These are phyloP conservation scores for Drosophila subpulchrella DNA, from an alignment of 1,140 invertebrate species.

Conservation along the genomic window DNA sequence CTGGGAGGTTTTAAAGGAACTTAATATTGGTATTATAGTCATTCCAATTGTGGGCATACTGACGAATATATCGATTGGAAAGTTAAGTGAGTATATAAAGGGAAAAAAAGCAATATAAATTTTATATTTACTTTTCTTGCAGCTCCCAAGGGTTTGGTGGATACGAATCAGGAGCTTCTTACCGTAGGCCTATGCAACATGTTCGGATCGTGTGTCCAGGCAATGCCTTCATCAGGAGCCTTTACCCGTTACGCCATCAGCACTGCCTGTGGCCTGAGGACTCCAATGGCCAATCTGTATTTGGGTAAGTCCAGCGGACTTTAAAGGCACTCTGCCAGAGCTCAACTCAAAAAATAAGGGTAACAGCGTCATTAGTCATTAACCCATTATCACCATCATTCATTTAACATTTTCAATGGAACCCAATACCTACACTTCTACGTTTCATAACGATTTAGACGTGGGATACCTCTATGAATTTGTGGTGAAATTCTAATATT, in stretches of 20 bases:
- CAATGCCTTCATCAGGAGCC: constrained; percentile 92
- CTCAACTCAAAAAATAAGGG: background rate
- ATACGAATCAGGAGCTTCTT: constrained; percentile 90
- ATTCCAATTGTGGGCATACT: constrained; percentile 92
- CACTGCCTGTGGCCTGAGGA: constrained; percentile 90
- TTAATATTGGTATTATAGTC: constrained; percentile 90
- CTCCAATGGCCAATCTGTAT: constrained; percentile 90
- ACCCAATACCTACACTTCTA: no score
- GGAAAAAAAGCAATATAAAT: background rate
- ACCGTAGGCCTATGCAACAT: constrained; percentile 90
- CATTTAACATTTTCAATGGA: no score
- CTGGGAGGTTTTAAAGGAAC: constrained; percentile 87
- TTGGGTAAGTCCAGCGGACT: constrained; percentile 82
- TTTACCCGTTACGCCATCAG: constrained; percentile 92
- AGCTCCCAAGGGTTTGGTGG: constrained; percentile 85
- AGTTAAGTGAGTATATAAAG: constrained; percentile 89
- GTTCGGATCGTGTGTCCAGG: constrained; percentile 90
- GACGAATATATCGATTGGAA: constrained; percentile 94
- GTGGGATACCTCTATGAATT: no score
- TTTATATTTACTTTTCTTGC: background rate
- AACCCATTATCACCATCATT: no score
- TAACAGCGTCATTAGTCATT: no score
- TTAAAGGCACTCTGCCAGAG: background rate
- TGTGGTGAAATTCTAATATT: no score
- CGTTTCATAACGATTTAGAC: no score